Conservation (phyloP, 1,140 invertebrate species). For the Pseudobourletiella spinata region DNA sequence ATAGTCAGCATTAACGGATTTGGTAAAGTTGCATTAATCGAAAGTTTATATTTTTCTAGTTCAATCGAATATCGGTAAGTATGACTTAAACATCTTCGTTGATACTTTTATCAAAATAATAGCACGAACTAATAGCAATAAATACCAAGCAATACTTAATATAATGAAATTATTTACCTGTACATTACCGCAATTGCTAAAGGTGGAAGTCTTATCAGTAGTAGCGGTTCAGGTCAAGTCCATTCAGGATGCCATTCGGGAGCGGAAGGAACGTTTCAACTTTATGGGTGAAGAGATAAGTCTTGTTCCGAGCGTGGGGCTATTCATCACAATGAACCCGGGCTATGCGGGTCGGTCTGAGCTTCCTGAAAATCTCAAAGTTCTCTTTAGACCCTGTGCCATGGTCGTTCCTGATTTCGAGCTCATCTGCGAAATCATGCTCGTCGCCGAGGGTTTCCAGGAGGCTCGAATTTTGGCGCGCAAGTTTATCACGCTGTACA, state of each 20-base stretch:
- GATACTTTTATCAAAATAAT: too few relatives aligned
- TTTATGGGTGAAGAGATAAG: conserved; percentile 89
- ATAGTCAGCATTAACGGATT: neutral
- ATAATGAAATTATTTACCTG: neutral
- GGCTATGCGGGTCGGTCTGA: conserved; percentile 65
- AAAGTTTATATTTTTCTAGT: neutral
- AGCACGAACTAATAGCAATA: too few relatives aligned
- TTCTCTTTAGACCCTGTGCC: conserved; percentile 66
- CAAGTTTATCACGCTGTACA: conserved; percentile 94
- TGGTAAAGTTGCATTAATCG: neutral
- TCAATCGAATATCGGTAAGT: conserved; percentile 88
- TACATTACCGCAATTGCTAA: neutral
- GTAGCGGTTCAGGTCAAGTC: conserved; percentile 95
- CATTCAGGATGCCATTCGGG: conserved; percentile 83
- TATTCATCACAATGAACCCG: conserved; percentile 98
- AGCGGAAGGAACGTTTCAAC: conserved; percentile 78
- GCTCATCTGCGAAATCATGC: conserved; percentile 96
- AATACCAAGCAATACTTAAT: too few relatives aligned
- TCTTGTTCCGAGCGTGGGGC: conserved; percentile 71
- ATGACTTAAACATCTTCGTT: neutral
- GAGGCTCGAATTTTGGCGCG: conserved; percentile 83
- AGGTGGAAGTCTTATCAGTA: conserved; percentile 88
- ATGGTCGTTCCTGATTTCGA: conserved; percentile 98
- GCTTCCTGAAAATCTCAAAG: conserved; percentile 42
- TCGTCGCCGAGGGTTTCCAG: conserved; percentile 94